Base-by-base conservation (phyloP, 2,797 vertebrate species). In the Acanthis flammea region DNA sequence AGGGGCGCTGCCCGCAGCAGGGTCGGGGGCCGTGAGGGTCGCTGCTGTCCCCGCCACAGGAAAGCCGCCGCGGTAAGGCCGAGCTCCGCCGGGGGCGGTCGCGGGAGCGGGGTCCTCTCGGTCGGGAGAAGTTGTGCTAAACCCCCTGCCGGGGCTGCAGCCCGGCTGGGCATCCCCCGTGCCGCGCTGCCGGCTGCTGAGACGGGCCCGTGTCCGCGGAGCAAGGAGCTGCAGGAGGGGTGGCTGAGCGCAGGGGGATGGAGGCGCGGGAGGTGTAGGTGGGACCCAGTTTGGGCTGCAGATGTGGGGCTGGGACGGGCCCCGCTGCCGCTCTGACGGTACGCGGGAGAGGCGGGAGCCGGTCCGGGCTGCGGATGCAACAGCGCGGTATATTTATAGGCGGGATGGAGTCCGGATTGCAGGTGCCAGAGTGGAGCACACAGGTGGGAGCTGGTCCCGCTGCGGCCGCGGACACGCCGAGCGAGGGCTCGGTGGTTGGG, bases 321-420 rank as follows among this genome's bases (percentile, higher is more conserved):
- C 42, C 45, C 5, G 6, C 55, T 4, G 61, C 70, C 9, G 22
- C 12, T 42, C 0, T 48, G 68, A 0, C 19, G 2, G 71, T 0
- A 1, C 33, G 0, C 10, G 4, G 12, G 31, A 2, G 4, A 7
- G 54, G 7, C 1, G 63, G 31, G 37, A 55, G 35, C 14, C 41
- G 9, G 27, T 10, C 50, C 3, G 17, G n/a, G 5, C 0, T 25
- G 91, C 71, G 5, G 87, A 1, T 18, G 71, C 63, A 28, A 30
- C 74, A 45, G 74, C 5, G 37, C 31, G 3, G 1, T 2, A 53
- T 1, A 0, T 3, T 3, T 0, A 0, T 4, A 3, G 42, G 50
- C 24, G 62, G 45, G 77, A 77, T 12, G 6, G 5, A 47, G 47
- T 50, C n/a, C 4, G 4, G 50, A 2, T 2, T 5, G 62, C 57